Base-by-base conservation (phyloP, 2,888 invertebrate genomes). In the Chesias legatella region DNA sequence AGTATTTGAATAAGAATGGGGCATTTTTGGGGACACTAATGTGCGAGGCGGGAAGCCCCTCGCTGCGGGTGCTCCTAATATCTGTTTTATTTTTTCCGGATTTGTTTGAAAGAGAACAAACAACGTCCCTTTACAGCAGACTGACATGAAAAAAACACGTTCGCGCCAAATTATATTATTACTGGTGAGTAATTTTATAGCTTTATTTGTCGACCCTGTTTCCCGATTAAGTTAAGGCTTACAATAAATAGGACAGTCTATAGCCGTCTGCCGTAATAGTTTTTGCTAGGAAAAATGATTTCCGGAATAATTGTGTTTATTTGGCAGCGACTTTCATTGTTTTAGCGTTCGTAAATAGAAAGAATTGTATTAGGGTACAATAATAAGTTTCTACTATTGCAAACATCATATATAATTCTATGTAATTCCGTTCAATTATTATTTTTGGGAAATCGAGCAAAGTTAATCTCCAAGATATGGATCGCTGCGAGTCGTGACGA, bases 61-160 rank as follows among this genome's bases (percentile, higher is more conserved):
- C 71, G 65, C 64, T 60, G 67, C 73, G 73, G 72, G 69, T 59
- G 64, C 67, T 71, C 71, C 65, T 74, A 83, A 84, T 84, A 82
- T 84, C 82, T 81, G 79, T 77, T 81, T 83, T 86, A 84, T 86
- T 85, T 84, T 82, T 84, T 80, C 85, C 84, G 86, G 83, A 85
- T 84, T 83, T 79, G 77, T 84, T 74, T 77, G 75, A 76, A 66
- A 76, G 66, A 75, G 75, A 77, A 82, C 81, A 82, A 81, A 80
- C 78, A 78, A 60, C 66, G 60, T 53, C 62, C 66, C 66, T 67
- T 73, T 63, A 77, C 81, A 80, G 76, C 79, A 67, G 63, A 67
- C 63, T 51, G 58, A 67, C 65, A 59, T 59, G 63, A 67, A 68
- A 73, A 70, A 78, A 77, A 79, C 69, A 64, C 76, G 72, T 73